These are phyloP conservation scores for Huso huso DNA, from an alignment of 2,797 vertebrate genomes.

Conservation along the genomic window DNA sequence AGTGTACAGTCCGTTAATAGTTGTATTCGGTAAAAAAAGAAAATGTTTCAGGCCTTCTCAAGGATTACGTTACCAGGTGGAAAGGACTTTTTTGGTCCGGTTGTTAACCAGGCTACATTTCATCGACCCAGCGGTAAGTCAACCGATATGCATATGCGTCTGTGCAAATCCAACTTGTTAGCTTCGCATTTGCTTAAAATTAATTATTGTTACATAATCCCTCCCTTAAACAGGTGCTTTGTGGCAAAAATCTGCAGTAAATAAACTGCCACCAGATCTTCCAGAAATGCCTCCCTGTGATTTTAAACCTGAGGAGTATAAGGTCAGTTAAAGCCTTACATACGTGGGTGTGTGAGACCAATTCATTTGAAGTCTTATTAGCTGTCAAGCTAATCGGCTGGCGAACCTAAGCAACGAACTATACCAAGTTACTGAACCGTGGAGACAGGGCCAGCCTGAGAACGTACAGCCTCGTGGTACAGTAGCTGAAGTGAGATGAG, in stretches of 20 bases:
- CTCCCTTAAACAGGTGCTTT: slow-evolving; percentile 43
- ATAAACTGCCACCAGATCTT: slow-evolving; percentile 28
- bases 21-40: background rate
- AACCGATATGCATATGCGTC: background rate
- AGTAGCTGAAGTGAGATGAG: too few species aligned
- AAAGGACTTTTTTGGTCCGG: slow-evolving; percentile 6
- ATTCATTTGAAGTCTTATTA: too few species aligned
- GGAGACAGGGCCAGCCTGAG: too few species aligned
- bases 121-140: slow-evolving; percentile 51
- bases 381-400: too few species aligned
- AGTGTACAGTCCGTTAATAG: background rate
- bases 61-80: slow-evolving; percentile 14
- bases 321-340: slow-evolving; percentile 50
- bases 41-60: slow-evolving; percentile 36
- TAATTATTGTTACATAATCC: slow-evolving; percentile 3
- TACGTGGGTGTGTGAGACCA: too few species aligned
- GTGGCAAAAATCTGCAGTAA: slow-evolving; percentile 47
- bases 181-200: background rate
- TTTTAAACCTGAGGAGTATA: slow-evolving; percentile 70
- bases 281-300: slow-evolving; percentile 75
- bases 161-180: too few species aligned
- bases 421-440: too few species aligned
- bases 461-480: too few species aligned
- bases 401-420: too few species aligned
- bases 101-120: slow-evolving; percentile 26